Percentiles rank a stretch among this genome's conserved stretches.
Conservation (phyloP, 2,113 vertebrate species). For the Nipponia nippon region DNA sequence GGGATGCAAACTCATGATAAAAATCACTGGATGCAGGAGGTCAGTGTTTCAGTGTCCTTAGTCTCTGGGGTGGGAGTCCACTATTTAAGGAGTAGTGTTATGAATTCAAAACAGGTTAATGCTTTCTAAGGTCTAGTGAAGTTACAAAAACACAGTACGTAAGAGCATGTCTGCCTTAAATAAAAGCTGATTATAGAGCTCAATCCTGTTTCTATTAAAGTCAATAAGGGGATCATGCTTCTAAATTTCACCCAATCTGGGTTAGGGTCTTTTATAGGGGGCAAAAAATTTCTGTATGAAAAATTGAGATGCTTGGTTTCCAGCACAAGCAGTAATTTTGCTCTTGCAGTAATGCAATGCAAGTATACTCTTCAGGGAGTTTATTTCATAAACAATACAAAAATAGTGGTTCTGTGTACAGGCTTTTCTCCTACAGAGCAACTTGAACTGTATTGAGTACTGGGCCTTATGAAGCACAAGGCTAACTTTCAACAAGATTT, state of each 20-base stretch:
- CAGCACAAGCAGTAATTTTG: neutral
- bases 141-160: neutral
- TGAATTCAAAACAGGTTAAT: slow-evolving; percentile 4
- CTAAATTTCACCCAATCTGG: slow-evolving; percentile 13
- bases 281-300: slow-evolving; percentile 34
- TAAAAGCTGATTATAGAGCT: slow-evolving; percentile 28
- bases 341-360: neutral
- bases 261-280: neutral
- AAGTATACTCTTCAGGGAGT: neutral
- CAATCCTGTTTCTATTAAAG: slow-evolving; percentile 22
- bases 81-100: neutral
- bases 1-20: slow-evolving; percentile 26
- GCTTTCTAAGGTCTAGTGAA: slow-evolving; percentile 37
- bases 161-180: slow-evolving; percentile 20
- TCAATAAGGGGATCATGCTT: neutral
- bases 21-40: neutral
- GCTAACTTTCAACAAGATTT: neutral
- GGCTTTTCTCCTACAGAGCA: neutral
- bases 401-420: neutral
- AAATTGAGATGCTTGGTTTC: slow-evolving; percentile 23
- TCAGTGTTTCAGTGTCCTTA: neutral
- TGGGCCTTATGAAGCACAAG: neutral
- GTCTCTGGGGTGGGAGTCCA: neutral
- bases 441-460: neutral
- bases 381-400: neutral